phyloP scores from a whole-genome alignment of 2,888 invertebrate genomes.

The Acholoe squamosa region DNA sequence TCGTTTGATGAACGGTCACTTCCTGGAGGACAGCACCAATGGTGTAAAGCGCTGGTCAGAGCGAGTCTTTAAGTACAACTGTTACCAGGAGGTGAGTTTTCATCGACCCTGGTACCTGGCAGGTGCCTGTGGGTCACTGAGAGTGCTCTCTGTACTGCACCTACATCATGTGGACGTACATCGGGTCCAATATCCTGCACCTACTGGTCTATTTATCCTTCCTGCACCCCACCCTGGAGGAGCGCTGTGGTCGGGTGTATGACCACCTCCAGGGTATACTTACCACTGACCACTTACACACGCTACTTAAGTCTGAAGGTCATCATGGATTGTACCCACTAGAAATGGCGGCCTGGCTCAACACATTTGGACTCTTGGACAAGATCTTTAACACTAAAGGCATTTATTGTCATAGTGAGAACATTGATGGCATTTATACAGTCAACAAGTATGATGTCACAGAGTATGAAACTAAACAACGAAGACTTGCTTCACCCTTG shows the following conservation, averaged over 20 bases:
- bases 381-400: conserved; percentile 21
- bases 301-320: not conserved
- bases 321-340: conserved; percentile 20
- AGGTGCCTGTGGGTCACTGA: not conserved
- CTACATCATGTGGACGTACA: conserved; percentile 9
- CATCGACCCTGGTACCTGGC: conserved; percentile 1
- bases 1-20: not conserved
- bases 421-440: not conserved
- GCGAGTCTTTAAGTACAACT: not conserved
- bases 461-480: conserved; percentile 21
- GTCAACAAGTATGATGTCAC: conserved; percentile 47
- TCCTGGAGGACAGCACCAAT: not conserved
- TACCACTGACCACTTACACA: not conserved
- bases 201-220: not conserved
- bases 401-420: not conserved
- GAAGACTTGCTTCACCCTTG: conserved; percentile 11
- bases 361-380: not conserved
- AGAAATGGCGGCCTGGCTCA: conserved; percentile 26
- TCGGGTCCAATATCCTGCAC: conserved; percentile 34
- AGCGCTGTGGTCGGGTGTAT: not conserved
- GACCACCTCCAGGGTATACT: conserved; percentile 10
- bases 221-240: conserved; percentile 3
- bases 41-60: not conserved
- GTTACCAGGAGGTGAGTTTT: not conserved
- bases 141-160: not conserved